Evolutionary conservation across 2,113 vertebrate species (phyloP).

Genomic region (Leptobrachium leishanense): DNA sequence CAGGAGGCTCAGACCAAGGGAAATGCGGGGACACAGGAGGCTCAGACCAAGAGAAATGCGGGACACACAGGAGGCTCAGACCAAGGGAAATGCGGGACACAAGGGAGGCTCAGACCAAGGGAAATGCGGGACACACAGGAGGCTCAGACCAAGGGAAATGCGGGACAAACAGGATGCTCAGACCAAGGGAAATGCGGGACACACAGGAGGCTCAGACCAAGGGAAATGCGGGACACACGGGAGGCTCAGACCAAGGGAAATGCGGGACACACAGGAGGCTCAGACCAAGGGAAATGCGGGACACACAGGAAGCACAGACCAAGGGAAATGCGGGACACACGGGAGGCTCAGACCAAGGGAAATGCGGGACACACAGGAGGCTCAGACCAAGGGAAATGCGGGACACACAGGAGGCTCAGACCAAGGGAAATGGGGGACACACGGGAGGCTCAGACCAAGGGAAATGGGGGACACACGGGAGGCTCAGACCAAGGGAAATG

Average conservation of each 20-base stretch:
- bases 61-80: background rate
- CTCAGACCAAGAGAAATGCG: background rate
- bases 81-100: background rate
- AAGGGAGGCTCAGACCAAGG: background rate
- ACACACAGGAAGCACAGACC: background rate
- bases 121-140: background rate
- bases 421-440: background rate
- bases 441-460: background rate
- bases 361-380: no score
- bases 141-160: background rate
- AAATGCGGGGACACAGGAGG: no score
- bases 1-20: no score
- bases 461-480: background rate
- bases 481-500: background rate
- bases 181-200: background rate
- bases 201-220: rapidly evolving
- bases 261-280: background rate
- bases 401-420: background rate
- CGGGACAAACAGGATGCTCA: slow-evolving; percentile 19
- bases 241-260: no score
- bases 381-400: background rate
- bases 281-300: background rate
- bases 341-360: no score
- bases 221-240: background rate
- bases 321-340: background rate